A percentile compares a stretch with the other conserved stretches of the same genome.
phyloP scores from a whole-genome alignment of 2,113 vertebrate species.

The Marmota monax region DNA sequence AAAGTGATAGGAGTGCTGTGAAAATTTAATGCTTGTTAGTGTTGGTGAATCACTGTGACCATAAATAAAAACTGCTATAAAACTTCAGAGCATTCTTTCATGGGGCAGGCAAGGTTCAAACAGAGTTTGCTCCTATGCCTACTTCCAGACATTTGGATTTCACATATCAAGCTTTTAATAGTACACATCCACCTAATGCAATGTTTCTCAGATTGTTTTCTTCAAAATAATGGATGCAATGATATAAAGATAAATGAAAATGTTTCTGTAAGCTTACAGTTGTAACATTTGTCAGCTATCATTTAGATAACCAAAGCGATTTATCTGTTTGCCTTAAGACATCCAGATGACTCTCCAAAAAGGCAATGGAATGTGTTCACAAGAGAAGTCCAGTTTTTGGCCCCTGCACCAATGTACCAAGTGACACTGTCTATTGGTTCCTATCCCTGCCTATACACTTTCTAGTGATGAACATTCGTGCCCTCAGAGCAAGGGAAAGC shows the following conservation, averaged over 20 bases:
- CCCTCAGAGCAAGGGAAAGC: not conserved
- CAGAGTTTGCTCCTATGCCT: not conserved
- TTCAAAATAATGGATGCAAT: not conserved
- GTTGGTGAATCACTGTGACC: conserved; percentile 64
- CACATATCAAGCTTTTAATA: not conserved
- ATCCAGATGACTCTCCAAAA: not conserved
- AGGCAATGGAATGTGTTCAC: not conserved
- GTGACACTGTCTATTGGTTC: not conserved
- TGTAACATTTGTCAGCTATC: not conserved
- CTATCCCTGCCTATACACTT: not conserved
- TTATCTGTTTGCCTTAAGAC: not conserved
- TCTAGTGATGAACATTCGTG: not conserved
- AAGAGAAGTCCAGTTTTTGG: conserved; percentile 10
- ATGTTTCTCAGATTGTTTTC: not conserved
- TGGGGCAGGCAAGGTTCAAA: conserved; percentile 61
- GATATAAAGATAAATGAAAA: not conserved
- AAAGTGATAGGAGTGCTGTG: conserved; percentile 51
- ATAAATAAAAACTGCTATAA: conserved; percentile 79
- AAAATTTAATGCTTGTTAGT: conserved; percentile 74
- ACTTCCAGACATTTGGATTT: conserved; percentile 35
- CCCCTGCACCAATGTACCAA: not conserved
- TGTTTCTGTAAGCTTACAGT: not conserved
- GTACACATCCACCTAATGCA: not conserved
- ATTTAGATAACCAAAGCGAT: not conserved
- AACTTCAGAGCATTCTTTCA: conserved; percentile 80